Percentiles rank a stretch among this genome's conserved stretches.
These are phyloP conservation scores for Rana temporaria DNA, from an alignment of 2,113 vertebrate genomes.

Conservation along the genomic window DNA sequence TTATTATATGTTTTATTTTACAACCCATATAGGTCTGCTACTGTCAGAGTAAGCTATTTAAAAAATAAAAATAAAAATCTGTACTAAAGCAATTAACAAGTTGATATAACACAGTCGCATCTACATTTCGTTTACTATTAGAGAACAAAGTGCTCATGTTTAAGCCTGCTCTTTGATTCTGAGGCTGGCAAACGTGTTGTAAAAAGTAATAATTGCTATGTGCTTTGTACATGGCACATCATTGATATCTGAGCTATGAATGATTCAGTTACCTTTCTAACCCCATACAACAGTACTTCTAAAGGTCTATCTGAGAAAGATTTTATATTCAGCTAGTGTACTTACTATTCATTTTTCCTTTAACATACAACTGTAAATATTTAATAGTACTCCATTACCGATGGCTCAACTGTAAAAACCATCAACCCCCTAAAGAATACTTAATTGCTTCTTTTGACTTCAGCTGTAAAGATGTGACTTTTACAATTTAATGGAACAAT, in stretches of 20 bases:
- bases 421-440: constrained; percentile 29
- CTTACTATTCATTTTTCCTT: constrained; percentile 34
- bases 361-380: constrained; percentile 45
- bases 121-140: neutral
- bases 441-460: constrained; percentile 28
- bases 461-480: neutral
- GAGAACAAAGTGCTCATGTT: neutral
- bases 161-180: neutral
- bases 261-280: constrained; percentile 21
- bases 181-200: neutral
- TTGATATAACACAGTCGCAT: neutral
- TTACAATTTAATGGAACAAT: constrained; percentile 9
- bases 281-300: neutral
- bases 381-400: constrained; percentile 44
- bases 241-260: constrained; percentile 18
- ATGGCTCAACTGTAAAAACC: constrained; percentile 21
- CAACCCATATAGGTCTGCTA: neutral
- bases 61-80: neutral
- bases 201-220: neutral
- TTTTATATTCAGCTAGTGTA: neutral
- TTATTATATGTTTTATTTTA: neutral
- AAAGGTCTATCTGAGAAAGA: neutral
- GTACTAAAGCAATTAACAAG: neutral
- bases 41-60: neutral
- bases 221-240: neutral